phyloP scores from a whole-genome alignment of 2,888 invertebrate species.

The Synergus umbraculus region DNA sequence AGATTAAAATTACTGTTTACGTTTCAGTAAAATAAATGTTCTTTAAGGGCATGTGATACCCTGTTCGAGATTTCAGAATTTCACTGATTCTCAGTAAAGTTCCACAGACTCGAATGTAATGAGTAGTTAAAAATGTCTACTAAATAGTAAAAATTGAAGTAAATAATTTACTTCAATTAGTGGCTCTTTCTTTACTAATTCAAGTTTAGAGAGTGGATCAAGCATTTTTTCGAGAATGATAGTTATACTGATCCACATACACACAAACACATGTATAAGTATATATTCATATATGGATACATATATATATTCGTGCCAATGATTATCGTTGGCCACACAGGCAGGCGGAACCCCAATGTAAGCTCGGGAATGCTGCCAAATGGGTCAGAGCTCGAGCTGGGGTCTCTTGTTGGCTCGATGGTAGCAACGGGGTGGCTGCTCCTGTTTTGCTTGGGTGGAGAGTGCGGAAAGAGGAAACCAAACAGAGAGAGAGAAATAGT shows the following conservation, averaged over 20 bases:
- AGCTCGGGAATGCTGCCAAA: conserved; percentile 73
- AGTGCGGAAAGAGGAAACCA: conserved; percentile 43
- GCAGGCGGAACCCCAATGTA: conserved; percentile 62
- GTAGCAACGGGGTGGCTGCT: conserved; percentile 50
- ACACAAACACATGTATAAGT: conserved; percentile 12
- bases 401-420: conserved; percentile 47
- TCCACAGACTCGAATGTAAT: too few relatives aligned
- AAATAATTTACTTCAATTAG: too few relatives aligned
- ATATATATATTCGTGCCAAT: conserved; percentile 47
- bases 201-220: too few relatives aligned
- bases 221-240: neutral
- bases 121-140: too few relatives aligned
- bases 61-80: too few relatives aligned
- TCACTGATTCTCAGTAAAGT: too few relatives aligned
- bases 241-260: neutral
- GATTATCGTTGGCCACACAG: conserved; percentile 61
- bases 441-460: conserved; percentile 51
- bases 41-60: too few relatives aligned
- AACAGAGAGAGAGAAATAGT: conserved; percentile 49
- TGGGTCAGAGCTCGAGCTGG: conserved; percentile 72
- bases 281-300: conserved; percentile 42
- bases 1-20: too few relatives aligned
- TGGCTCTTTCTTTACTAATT: too few relatives aligned
- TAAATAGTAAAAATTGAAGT: too few relatives aligned
- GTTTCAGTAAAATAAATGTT: too few relatives aligned